Percentiles rank a stretch among this genome's conserved stretches.
These are phyloP conservation scores for Buceros bicornis DNA, from an alignment of 2,797 vertebrate species.

Conservation along the genomic window DNA sequence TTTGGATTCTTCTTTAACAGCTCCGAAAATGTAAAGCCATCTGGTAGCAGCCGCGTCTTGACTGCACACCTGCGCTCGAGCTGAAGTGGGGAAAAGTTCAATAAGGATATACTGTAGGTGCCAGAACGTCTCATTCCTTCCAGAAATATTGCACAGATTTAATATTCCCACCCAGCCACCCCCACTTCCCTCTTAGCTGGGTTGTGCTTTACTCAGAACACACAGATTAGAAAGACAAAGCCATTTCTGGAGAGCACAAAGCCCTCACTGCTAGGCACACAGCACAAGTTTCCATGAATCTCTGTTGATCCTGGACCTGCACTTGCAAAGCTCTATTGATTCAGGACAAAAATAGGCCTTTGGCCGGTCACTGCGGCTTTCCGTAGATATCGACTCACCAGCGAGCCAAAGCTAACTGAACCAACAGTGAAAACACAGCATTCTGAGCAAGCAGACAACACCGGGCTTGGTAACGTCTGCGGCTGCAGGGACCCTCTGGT, in stretches of 20 bases:
- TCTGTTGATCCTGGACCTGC: conserved; percentile 82
- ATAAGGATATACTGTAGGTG: neutral
- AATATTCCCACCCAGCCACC: neutral
- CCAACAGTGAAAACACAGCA: conserved; percentile 36
- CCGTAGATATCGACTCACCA: conserved; percentile 70
- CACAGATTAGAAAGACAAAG: conserved; percentile 64
- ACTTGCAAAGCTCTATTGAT: conserved; percentile 71
- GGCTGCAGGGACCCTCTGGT: neutral
- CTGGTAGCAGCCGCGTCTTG: conserved; percentile 20
- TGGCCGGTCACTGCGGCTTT: conserved; percentile 73
- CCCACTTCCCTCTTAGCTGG: neutral
- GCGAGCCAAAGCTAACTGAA: conserved; percentile 78
- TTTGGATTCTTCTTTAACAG: conserved; percentile 6
- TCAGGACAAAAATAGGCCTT: conserved; percentile 79
- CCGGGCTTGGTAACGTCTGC: neutral
- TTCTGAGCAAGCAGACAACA: conserved; percentile 40
- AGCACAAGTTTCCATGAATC: conserved; percentile 79
- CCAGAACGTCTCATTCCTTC: neutral
- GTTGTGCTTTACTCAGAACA: conserved; percentile 25
- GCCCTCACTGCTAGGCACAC: conserved; percentile 36
- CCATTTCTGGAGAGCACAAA: conserved; percentile 16
- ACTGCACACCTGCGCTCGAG: conserved; percentile 36
- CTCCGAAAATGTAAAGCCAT: conserved; percentile 12
- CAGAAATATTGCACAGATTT: neutral
- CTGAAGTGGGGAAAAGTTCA: conserved; percentile 20